These are phyloP conservation scores for Volucella bombylans DNA, from an alignment of 2,888 invertebrate genomes.

Conservation along the genomic window DNA sequence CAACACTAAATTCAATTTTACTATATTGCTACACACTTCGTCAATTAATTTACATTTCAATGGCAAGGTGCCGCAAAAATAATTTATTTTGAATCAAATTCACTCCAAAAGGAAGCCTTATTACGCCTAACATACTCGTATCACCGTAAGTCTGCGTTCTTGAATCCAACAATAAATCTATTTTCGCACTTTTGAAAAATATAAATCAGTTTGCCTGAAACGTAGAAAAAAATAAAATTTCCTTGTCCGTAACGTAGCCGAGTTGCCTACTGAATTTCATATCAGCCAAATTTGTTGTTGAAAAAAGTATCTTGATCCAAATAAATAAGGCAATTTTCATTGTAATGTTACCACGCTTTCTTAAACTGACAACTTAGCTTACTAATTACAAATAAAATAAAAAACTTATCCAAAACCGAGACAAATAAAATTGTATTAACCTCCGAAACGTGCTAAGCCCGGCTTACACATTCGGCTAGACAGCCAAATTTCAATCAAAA, in stretches of 20 bases:
- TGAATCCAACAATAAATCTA: slow-evolving; percentile 50
- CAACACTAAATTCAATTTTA: slow-evolving; percentile 16
- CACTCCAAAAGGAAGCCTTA: not conserved
- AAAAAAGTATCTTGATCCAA: not conserved
- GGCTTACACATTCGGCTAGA: not conserved
- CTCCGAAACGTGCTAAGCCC: slow-evolving; percentile 23
- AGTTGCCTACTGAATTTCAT: slow-evolving; percentile 39
- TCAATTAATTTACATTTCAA: slow-evolving; percentile 69
- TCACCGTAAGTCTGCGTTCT: slow-evolving; percentile 37
- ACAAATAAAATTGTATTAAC: not conserved
- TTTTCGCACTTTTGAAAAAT: slow-evolving; percentile 29
- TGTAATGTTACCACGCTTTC: not conserved
- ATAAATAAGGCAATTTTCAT: slow-evolving; percentile 11
- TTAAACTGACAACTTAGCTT: not conserved
- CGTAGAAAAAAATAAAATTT: slow-evolving; percentile 48
- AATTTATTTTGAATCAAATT: slow-evolving; percentile 53
- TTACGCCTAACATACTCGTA: slow-evolving; percentile 11
- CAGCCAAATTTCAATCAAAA: slow-evolving; percentile 13
- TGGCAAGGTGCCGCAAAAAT: slow-evolving; percentile 33
- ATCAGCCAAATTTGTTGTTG: slow-evolving; percentile 23
- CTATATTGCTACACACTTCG: slow-evolving; percentile 16
- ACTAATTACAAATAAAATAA: slow-evolving; percentile 17
- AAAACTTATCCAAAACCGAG: slow-evolving; percentile 5
- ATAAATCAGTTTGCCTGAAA: slow-evolving; percentile 23
- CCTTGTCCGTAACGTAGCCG: slow-evolving; percentile 31